Evolutionary conservation across 2,888 invertebrate genomes (phyloP).

Genomic region (Epinotia brunnichana): DNA sequence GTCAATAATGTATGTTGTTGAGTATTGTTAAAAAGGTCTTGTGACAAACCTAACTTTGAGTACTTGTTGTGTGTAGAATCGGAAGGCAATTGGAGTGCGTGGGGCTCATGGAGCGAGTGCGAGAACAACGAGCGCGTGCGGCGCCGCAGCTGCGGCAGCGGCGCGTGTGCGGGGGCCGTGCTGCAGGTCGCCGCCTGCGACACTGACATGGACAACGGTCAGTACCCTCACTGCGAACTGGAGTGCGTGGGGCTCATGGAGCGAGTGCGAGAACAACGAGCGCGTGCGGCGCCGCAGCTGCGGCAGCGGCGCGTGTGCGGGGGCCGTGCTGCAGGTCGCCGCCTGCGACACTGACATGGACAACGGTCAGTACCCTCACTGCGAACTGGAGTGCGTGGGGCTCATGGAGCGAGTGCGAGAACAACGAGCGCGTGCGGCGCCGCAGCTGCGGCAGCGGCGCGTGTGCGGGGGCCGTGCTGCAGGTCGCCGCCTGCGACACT

Average conservation of each 20-base stretch:
- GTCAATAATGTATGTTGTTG: too few species aligned
- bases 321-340: slow-evolving; percentile 87
- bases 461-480: too few species aligned
- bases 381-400: too few species aligned
- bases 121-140: slow-evolving; percentile 87
- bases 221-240: slow-evolving; percentile 39
- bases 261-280: slow-evolving; percentile 87
- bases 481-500: too few species aligned
- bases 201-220: slow-evolving; percentile 72
- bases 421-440: too few species aligned
- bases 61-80: slow-evolving; percentile 56
- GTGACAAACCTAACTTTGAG: neutral
- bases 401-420: too few species aligned
- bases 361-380: slow-evolving; percentile 62
- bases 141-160: slow-evolving; percentile 86
- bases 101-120: slow-evolving; percentile 91
- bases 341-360: slow-evolving; percentile 81
- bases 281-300: slow-evolving; percentile 89
- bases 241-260: slow-evolving; percentile 90
- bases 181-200: slow-evolving; percentile 87
- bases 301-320: slow-evolving; percentile 86
- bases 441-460: too few species aligned
- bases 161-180: slow-evolving; percentile 87
- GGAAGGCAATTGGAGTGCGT: slow-evolving; percentile 85
- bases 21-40: too few species aligned